phyloP scores from a whole-genome alignment of 2,113 vertebrate species.

The Platanista minor region DNA sequence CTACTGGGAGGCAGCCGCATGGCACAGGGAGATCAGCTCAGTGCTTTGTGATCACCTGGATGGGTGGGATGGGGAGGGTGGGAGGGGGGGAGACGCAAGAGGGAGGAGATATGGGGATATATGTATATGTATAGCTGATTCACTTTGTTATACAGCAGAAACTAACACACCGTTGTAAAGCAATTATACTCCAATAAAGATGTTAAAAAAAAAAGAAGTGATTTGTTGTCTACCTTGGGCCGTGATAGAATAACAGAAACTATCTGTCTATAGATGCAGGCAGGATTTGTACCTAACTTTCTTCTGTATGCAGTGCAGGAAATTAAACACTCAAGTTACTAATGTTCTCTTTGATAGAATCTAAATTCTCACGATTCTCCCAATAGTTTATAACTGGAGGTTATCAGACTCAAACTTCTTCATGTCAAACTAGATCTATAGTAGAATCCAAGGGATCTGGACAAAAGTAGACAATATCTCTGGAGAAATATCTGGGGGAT shows the following conservation, averaged over 20 bases:
- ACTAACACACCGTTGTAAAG: too few species aligned
- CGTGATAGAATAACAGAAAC: neutral
- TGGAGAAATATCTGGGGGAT: neutral
- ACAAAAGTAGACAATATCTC: neutral
- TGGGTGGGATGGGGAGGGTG: too few species aligned
- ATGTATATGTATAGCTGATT: too few species aligned
- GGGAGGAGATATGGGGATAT: too few species aligned
- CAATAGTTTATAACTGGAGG: neutral
- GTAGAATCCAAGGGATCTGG: neutral
- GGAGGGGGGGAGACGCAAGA: too few species aligned
- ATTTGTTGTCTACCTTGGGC: too few species aligned
- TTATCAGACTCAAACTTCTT: neutral
- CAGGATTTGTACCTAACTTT: neutral
- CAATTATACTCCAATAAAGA: too few species aligned
- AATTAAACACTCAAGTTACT: neutral
- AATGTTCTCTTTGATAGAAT: neutral
- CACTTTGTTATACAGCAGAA: too few species aligned
- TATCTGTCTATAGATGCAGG: neutral
- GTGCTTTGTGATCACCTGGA: too few species aligned
- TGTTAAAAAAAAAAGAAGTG: too few species aligned
- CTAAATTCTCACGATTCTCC: neutral
- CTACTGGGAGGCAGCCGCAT: too few species aligned
- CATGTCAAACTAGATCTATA: neutral
- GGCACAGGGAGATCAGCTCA: too few species aligned
- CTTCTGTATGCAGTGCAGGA: neutral